Base-by-base conservation (phyloP, 2,888 invertebrate species). In the Ceraclea dissimilis region DNA sequence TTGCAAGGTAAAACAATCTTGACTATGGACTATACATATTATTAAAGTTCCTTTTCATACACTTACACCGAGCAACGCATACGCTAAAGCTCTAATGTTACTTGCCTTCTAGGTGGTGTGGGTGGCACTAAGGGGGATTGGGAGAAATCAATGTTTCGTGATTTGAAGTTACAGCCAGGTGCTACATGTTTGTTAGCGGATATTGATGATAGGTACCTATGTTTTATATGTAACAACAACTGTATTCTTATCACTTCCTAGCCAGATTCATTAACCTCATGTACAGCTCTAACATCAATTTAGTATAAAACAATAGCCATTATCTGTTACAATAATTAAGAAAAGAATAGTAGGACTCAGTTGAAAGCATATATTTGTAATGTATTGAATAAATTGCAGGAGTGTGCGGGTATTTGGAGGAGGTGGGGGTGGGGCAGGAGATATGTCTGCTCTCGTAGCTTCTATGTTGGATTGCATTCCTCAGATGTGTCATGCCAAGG, bases 401-500 rank as follows among this genome's bases (percentile, higher is more conserved):
- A 79, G 80, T 64, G 81, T 83, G 2, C 76, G 77, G 56, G 65
- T 81, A 2, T 59, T 54, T 58, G 54, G 61, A 19, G 33, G 50
- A 22, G 51, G 49, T n/a, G 57, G 60, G 8, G 50, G 58, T 5
- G 71, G 79, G 8, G 74, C 79, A 1, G 78, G 84, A 17, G 89
- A 88, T 1, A 86, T 90, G 85, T 92, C 92, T 0, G 85, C 88
- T 50, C 73, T 93, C 11, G 89, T 94, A 13, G 85, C 87, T 20
- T 85, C 85, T 63, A 88, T 93, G 85, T 71, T 93, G 60, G 93
- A 93, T 71, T 85, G 89, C 0, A 78, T 93, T 26, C 81, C 86
- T 34, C 84, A 86, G 60, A 84, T 93, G 80, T 84, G 85, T 71
- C 83, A 79, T 60, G 82, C 90, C 16, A 82, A 82, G 52, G 85